Evolutionary conservation across 2,113 vertebrate species (phyloP).

Genomic region (Ochotona curzoniae): DNA sequence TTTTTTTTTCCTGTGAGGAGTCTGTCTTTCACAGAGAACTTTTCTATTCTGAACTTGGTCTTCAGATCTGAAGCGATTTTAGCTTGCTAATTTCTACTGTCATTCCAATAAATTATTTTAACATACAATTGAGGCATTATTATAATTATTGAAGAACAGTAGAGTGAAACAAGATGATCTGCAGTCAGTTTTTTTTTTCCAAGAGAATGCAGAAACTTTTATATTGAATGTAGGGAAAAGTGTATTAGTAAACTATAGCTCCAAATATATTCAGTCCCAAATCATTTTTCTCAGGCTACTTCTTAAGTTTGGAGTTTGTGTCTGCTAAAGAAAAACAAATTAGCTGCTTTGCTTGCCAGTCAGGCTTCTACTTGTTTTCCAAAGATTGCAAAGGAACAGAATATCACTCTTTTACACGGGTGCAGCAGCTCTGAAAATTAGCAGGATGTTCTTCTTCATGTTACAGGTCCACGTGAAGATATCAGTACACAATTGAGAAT

Average conservation of each 20-base stretch:
- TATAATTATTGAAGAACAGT: slow-evolving; percentile 7
- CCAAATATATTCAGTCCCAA: neutral
- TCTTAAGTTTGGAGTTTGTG: slow-evolving; percentile 24
- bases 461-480: neutral
- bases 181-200: neutral
- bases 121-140: neutral
- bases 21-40: slow-evolving; percentile 16
- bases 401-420: neutral
- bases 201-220: neutral
- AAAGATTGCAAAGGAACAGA: slow-evolving; percentile 9
- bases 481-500: neutral
- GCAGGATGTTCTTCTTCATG: neutral
- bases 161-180: slow-evolving; percentile 43
- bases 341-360: slow-evolving; percentile 46
- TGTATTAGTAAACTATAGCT: neutral
- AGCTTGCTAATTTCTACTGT: neutral
- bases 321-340: slow-evolving; percentile 53
- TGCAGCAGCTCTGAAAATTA: slow-evolving; percentile 12
- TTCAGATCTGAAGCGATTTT: slow-evolving; percentile 56
- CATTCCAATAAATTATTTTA: slow-evolving; percentile 1
- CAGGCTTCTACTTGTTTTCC: slow-evolving; percentile 42
- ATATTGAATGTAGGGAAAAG: slow-evolving; percentile 1
- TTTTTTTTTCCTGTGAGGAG: neutral
- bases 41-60: slow-evolving; percentile 48
- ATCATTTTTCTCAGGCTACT: neutral